Percentiles rank a stretch among this genome's conserved stretches.
Evolutionary conservation across 2,888 invertebrate genomes (phyloP).

Genomic region (Limulus polyphemus): DNA sequence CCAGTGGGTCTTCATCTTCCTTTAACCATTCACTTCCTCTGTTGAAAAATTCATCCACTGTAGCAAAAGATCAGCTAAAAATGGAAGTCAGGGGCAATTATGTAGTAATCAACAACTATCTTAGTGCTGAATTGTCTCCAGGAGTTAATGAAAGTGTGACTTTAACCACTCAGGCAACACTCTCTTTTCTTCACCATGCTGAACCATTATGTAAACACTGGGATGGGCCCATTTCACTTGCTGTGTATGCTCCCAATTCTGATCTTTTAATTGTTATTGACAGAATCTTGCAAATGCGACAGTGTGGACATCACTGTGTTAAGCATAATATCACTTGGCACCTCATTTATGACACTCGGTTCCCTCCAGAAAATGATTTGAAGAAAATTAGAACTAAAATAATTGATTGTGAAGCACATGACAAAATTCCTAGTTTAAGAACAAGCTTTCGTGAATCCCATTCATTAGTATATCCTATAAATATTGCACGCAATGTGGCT

Average conservation of each 20-base stretch:
- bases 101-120: constrained; percentile 30
- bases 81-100: constrained; percentile 16
- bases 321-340: constrained; percentile 73
- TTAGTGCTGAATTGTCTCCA: constrained; percentile 47
- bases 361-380: too few relatives aligned
- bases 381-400: not conserved
- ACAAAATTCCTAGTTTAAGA: not conserved
- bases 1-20: too few relatives aligned
- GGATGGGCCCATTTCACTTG: constrained; percentile 75
- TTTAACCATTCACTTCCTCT: too few relatives aligned
- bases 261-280: constrained; percentile 66
- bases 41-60: too few relatives aligned
- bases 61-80: too few relatives aligned
- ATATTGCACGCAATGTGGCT: constrained; percentile 23
- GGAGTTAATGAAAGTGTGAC: constrained; percentile 74
- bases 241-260: constrained; percentile 59
- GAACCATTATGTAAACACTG: constrained; percentile 70
- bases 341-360: constrained; percentile 56
- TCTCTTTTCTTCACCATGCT: constrained; percentile 79
- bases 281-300: constrained; percentile 59
- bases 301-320: constrained; percentile 55
- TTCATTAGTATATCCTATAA: constrained; percentile 17
- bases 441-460: constrained; percentile 1
- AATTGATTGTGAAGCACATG: not conserved
- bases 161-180: constrained; percentile 87